These are phyloP conservation scores for Glyptemys insculpta DNA, from an alignment of 2,797 vertebrate genomes.

Conservation along the genomic window DNA sequence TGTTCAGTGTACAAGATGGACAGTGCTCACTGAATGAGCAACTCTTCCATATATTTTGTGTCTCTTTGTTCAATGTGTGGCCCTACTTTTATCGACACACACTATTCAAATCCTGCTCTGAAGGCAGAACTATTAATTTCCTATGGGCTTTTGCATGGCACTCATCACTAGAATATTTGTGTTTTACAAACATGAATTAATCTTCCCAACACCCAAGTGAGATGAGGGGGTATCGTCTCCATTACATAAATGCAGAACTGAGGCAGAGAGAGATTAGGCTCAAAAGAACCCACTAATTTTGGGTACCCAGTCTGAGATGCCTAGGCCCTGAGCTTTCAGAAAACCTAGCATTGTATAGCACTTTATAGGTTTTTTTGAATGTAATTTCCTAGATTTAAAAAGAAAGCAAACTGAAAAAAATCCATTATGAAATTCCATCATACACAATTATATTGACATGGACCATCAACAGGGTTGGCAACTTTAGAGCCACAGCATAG, in stretches of 20 bases:
- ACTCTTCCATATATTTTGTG: background rate
- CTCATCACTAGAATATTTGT: background rate
- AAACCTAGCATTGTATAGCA: background rate
- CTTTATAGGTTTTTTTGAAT: background rate
- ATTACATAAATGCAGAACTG: background rate
- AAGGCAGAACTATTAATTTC: background rate
- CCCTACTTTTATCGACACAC: background rate
- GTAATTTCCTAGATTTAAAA: background rate
- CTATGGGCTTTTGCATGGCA: background rate
- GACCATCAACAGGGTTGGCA: background rate
- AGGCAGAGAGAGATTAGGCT: background rate
- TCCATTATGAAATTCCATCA: background rate
- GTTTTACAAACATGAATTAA: background rate
- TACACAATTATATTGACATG: background rate
- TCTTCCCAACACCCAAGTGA: background rate
- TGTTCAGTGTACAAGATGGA: background rate
- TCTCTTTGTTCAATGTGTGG: background rate
- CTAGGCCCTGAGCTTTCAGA: background rate
- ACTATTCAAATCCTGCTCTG: background rate
- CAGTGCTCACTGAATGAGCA: background rate
- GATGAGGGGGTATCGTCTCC: accelerated
- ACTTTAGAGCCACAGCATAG: no score
- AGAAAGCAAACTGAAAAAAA: background rate
- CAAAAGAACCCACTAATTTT: background rate
- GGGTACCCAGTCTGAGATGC: background rate